These are phyloP conservation scores for Muscina levida DNA, from an alignment of 2,888 invertebrate genomes.

Conservation along the genomic window DNA sequence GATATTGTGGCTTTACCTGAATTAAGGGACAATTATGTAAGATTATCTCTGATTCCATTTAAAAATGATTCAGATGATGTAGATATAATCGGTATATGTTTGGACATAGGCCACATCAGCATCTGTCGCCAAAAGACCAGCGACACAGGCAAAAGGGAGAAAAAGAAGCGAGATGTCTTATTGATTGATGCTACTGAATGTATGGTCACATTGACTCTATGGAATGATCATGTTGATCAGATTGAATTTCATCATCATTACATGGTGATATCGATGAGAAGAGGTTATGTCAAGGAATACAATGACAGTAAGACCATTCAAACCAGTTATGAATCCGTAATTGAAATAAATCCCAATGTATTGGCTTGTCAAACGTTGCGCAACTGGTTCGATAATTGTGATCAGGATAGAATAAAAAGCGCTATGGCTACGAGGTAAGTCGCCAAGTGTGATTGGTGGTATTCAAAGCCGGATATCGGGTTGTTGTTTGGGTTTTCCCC, in stretches of 20 bases:
- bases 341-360: constrained; percentile 93
- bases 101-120: too few species aligned
- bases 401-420: constrained; percentile 83
- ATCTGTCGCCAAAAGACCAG: constrained; percentile 86
- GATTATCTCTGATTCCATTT: too few species aligned
- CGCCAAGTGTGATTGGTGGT: constrained; percentile 93
- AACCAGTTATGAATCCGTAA: constrained; percentile 82
- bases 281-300: constrained; percentile 92
- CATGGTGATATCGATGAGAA: constrained; percentile 93
- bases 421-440: constrained; percentile 85
- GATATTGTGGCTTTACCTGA: constrained; percentile 89
- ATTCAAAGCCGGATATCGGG: too few species aligned
- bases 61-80: constrained; percentile 85
- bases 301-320: constrained; percentile 88
- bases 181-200: constrained; percentile 92
- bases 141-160: constrained; percentile 90
- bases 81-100: constrained; percentile 90
- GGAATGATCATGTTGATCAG: constrained; percentile 93
- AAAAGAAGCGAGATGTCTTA: constrained; percentile 93
- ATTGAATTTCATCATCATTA: constrained; percentile 88
- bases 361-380: constrained; percentile 91
- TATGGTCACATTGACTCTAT: constrained; percentile 90
- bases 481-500: too few species aligned
- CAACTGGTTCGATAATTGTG: constrained; percentile 95
- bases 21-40: constrained; percentile 88